Evolutionary conservation across 2,113 vertebrate genomes (phyloP).

Genomic region (Pitta sordida): DNA sequence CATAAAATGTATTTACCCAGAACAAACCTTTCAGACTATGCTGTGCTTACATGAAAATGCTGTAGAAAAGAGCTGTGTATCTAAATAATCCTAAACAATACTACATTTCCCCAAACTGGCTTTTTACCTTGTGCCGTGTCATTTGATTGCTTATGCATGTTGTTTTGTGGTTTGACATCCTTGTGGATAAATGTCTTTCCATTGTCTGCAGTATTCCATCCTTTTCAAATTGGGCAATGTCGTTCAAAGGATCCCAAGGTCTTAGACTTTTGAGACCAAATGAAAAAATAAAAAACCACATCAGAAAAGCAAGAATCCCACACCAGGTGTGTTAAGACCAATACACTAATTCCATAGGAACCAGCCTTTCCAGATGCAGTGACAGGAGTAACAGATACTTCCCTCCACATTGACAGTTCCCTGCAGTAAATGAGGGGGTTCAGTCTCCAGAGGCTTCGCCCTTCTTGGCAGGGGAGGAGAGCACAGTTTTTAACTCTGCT

Average conservation of each 20-base stretch:
- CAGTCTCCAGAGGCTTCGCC: not conserved
- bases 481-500: not conserved
- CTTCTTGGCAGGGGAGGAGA: not conserved
- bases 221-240: conserved; percentile 89
- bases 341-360: not conserved
- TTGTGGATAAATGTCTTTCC: conserved; percentile 67
- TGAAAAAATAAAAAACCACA: not conserved
- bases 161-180: conserved; percentile 69
- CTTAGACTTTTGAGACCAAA: conserved; percentile 72
- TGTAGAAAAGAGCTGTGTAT: not conserved
- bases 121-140: conserved; percentile 77
- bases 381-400: not conserved
- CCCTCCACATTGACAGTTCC: not conserved
- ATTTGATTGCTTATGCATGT: conserved; percentile 78
- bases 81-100: not conserved
- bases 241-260: conserved; percentile 85
- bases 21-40: not conserved
- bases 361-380: not conserved
- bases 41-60: not conserved
- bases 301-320: not conserved
- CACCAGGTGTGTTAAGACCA: not conserved
- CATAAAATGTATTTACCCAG: not conserved
- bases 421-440: not conserved
- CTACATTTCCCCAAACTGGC: not conserved
- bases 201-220: conserved; percentile 88